Base-by-base conservation (phyloP, 2,113 vertebrate genomes). In the Cervus canadensis region DNA sequence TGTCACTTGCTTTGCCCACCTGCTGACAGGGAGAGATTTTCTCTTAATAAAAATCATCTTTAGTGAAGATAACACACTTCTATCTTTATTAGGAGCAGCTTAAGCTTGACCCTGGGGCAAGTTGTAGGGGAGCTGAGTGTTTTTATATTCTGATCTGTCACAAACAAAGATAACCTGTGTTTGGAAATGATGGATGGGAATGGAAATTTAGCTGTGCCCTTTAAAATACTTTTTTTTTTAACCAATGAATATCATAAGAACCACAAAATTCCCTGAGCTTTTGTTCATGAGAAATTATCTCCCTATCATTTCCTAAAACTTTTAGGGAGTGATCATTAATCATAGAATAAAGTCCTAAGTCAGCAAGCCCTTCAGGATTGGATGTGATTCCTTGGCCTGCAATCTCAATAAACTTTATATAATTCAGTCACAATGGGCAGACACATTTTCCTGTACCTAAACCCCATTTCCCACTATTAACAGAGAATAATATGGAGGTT, bases 1-100 rank as follows among this genome's bases (percentile, higher is more conserved):
- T 79, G 48, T 88, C 96, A 85, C 16, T 57, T 62, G 4, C 6
- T 93, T 89, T 98, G 59, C 91, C 94, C 86, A 97, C 94, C 91
- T 97, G 96, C 95, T 62, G 67, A 85, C 59, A 83, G 21, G 25
- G 64, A 79, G 54, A 54, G 12, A 57, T n/a, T 76, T 25, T 3
- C 40, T 74, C 17, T 56, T 91, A 71, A 30, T 60, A 28, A 81
- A 45, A 83, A 79, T 62, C 64, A 50, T 62, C 30, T 25, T 48
- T 40, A 36, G 16, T 19, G 52, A 89, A 54, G n/a, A 50, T 19
- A 60, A 71, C n/a, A 33, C 17, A 56, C 25, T 52, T 83, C 33
- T 40, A 5, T 59, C 26, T 87, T n/a, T 52, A 48, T 74, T 50
- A 83, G 74, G 76, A 64, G 26, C 25, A 92, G 40, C 23, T 52